Conservation (phyloP, 2,797 vertebrate species). For the Rhyacichthys aspro region DNA sequence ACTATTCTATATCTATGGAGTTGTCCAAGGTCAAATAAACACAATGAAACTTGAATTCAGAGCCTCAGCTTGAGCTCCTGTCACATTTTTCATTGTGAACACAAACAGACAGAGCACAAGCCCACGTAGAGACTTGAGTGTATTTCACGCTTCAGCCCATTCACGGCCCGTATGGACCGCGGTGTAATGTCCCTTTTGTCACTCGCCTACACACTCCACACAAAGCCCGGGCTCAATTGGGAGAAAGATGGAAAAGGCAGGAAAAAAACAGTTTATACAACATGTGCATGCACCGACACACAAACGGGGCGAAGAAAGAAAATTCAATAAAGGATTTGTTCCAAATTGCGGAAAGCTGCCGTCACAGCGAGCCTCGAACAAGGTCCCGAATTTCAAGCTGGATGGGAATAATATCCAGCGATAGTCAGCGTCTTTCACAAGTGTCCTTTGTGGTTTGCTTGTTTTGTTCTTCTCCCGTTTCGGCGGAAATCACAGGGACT, state of each 20-base stretch:
- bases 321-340: constrained; percentile 27
- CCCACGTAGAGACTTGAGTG: constrained; percentile 1
- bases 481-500: constrained; percentile 51
- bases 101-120: neutral
- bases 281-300: constrained; percentile 2
- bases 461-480: constrained; percentile 49
- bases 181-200: constrained; percentile 28
- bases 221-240: constrained; percentile 3
- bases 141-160: neutral
- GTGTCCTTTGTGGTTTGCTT: constrained; percentile 34
- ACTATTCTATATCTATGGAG: constrained; percentile 1
- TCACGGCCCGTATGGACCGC: neutral
- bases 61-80: neutral
- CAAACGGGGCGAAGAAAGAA: constrained; percentile 27
- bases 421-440: constrained; percentile 23
- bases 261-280: neutral
- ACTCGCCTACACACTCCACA: constrained; percentile 24
- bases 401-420: constrained; percentile 24
- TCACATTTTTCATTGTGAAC: constrained; percentile 8
- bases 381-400: constrained; percentile 40
- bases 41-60: constrained; percentile 29
- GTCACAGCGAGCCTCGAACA: constrained; percentile 34
- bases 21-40: constrained; percentile 39
- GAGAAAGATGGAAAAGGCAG: constrained; percentile 12
- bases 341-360: constrained; percentile 32